Evolutionary conservation across 1,140 invertebrate genomes (phyloP).

Genomic region (Ceratosolen fusciceps): DNA sequence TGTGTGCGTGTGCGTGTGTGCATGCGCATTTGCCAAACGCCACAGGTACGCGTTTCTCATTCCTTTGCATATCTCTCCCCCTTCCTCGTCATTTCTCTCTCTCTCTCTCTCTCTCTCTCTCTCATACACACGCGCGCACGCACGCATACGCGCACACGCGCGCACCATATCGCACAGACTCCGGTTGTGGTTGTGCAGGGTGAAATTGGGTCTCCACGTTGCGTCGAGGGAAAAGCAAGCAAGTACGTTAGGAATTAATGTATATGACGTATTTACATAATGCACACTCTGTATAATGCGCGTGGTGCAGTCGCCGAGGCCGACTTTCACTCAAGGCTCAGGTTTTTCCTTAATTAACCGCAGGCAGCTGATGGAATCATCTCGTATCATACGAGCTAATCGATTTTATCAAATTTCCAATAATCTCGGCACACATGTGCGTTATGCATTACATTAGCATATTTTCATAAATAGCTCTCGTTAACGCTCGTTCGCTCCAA

Average conservation of each 20-base stretch:
- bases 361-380: neutral
- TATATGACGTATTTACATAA: constrained; percentile 2
- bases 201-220: constrained; percentile 2
- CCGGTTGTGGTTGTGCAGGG: neutral
- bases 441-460: no score
- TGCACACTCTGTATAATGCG: neutral
- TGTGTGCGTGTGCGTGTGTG: neutral
- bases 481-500: no score
- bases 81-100: neutral
- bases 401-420: no score
- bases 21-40: constrained; percentile 22
- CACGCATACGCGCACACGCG: no score
- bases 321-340: constrained; percentile 32
- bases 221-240: neutral
- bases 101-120: no score
- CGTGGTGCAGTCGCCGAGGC: neutral
- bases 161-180: no score
- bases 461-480: no score
- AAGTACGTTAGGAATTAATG: neutral
- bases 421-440: no score
- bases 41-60: constrained; percentile 34
- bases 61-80: constrained; percentile 11
- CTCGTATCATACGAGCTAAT: no score
- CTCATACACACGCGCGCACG: no score
- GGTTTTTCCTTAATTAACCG: neutral